Base-by-base conservation (phyloP, 2,113 vertebrate species). In the Dasypus novemcinctus region DNA sequence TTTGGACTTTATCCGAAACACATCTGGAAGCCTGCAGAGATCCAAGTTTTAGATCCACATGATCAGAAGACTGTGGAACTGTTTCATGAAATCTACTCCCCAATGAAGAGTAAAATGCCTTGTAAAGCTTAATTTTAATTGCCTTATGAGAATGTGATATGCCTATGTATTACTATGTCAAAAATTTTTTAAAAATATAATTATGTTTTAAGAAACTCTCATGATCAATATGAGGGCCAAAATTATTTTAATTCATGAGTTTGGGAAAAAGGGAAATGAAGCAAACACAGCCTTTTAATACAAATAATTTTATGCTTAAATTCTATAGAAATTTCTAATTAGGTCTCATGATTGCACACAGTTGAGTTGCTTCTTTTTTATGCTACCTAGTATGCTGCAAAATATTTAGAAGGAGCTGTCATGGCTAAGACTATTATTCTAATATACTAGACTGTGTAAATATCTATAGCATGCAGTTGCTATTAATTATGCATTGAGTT, bases 401-500 rank as follows among this genome's bases (percentile, higher is more conserved):
- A 85, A 71, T 87, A 76, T 89, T 96, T 66, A 80, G 15, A 75
- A 75, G 38, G 79, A 79, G 14, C 46, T 94, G 68, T 29, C 86
- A 66, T 18, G 20, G 14, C 21, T 66, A 87, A 69, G 31, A 86
- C 36, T 95, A 66, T 74, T 86, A 61, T 95, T 87, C 33, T 93
- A 94, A 68, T 82, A 66, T 79, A 85, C 41, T 87, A 90, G 52
- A 81, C 2, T 12, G 15, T 81, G 11, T 33, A 81, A 93, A 92
- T 20, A 95, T 93, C 52, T 90, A 78, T 52, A 82, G 46, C 54
- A 79, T 66, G 6, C 10, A 15, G 15, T 90, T 59, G 54, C 2
- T 68, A 43, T 93, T 96, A 96, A 92, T 88, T 92, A 96, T 84
- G 33, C 43, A 90, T 84, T 92, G 11, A 87, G 79, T 93, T 85